These are phyloP conservation scores for Thymelicus acteon DNA, from an alignment of 2,888 invertebrate genomes.

Conservation along the genomic window DNA sequence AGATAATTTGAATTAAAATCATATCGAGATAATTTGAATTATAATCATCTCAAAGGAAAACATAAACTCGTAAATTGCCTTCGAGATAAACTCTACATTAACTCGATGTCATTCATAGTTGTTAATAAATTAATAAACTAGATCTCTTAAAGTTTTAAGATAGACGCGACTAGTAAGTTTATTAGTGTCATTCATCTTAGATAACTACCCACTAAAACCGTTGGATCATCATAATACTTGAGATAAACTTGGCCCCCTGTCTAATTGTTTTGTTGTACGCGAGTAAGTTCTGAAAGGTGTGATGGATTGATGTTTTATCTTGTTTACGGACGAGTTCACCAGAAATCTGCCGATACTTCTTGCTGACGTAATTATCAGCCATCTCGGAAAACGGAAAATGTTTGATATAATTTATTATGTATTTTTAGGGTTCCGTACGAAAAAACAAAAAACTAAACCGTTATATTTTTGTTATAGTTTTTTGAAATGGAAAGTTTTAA, in stretches of 20 bases:
- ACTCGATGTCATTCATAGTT: too few relatives aligned
- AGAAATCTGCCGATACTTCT: constrained; percentile 25
- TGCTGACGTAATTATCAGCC: constrained; percentile 25
- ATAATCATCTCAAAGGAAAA: too few relatives aligned
- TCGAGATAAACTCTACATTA: too few relatives aligned
- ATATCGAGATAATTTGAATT: too few relatives aligned
- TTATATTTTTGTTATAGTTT: too few relatives aligned
- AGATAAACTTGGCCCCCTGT: neutral
- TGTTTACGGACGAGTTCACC: constrained; percentile 26
- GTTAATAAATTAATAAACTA: too few relatives aligned
- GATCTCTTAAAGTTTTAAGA: neutral
- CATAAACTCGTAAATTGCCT: too few relatives aligned
- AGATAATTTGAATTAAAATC: too few relatives aligned
- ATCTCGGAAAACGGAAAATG: constrained; percentile 16
- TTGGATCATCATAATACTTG: neutral
- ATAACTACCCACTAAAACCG: neutral
- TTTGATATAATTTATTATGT: neutral
- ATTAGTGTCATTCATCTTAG: neutral
- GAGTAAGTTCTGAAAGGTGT: constrained; percentile 16
- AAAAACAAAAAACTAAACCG: too few relatives aligned
- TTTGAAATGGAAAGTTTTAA: too few relatives aligned
- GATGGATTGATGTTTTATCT: constrained; percentile 33
- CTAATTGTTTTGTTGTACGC: constrained; percentile 1
- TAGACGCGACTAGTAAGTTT: neutral
- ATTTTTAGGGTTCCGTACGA: too few relatives aligned